Evolutionary conservation across 2,797 vertebrate genomes (phyloP), one percentile per base, ranked within the genome.

Genomic region (Danio albolineatus): DNA sequence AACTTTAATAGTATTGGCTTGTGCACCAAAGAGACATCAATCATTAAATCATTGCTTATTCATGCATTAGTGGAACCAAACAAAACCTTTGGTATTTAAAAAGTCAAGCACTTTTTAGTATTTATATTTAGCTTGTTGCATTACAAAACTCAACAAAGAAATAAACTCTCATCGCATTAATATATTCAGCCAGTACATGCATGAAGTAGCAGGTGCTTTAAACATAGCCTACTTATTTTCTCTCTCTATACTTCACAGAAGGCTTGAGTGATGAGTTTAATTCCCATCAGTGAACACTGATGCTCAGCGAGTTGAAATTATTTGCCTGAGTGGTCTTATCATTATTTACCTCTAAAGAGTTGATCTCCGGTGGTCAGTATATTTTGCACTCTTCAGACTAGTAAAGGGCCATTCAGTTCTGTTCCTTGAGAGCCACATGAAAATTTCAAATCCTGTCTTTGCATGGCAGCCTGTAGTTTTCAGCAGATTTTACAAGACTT

Each of bases 311-410:
- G 62, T 56, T 82, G 57, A 85, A 69, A 74, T 80, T 71, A 53
- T 65, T 59, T 80, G 69, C 38, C 41, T 71, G 67, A 73, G 79
- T 36, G 56, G 56, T 75, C 61, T 77, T 76, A 69, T 73, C 56
- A 74, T 85, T 81, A 76, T 80, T 84, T 73, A 59, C 74, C 67
- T 71, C 76, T n/a, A 7, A 73, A 79, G 78, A 76, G 76, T 28
- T 60, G 60, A 76, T 64, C 78, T 77, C 49, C 0, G 41, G 17
- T 79, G 80, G 51, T 85, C 49, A 61, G 75, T 81, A 53, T 76
- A 21, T 60, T 46, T 54, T 65, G 71, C 72, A 79, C 79, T 64
- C 73, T 69, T 62, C 41, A 81, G 66, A 66, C 64, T 56, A 67
- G 49, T 62, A 81, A 56, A 83, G 16, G 10, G 6, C 48, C 39